phyloP scores from a whole-genome alignment of 2,113 vertebrate species.

The Xerus inauris region DNA sequence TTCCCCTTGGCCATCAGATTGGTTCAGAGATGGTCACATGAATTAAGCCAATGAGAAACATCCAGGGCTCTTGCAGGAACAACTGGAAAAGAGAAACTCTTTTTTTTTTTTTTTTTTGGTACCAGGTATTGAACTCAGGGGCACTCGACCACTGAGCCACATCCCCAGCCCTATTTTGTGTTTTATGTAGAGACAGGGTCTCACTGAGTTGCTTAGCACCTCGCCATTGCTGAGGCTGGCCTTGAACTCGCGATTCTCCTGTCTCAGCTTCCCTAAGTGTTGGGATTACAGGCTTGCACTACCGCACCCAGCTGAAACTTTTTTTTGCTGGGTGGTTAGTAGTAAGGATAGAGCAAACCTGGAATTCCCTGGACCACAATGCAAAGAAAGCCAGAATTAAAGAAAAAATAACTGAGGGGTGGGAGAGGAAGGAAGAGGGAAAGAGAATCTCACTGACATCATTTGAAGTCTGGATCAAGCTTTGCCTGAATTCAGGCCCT shows the following conservation, averaged over 20 bases:
- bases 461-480: slow-evolving; percentile 1
- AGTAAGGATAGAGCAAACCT: neutral
- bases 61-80: neutral
- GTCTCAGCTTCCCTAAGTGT: no score
- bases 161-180: no score
- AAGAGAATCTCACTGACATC: neutral
- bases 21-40: neutral
- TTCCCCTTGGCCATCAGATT: neutral
- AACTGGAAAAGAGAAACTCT: neutral
- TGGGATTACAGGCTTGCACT: no score
- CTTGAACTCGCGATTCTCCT: no score
- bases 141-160: no score
- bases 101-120: slow-evolving; percentile 38
- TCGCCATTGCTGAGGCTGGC: no score
- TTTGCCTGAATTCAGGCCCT: neutral
- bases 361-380: neutral
- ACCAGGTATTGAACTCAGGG: no score
- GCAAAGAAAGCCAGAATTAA: neutral
- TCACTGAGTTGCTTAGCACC: no score
- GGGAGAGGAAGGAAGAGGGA: no score
- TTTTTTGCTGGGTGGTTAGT: neutral
- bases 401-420: neutral
- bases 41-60: neutral
- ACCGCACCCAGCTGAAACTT: no score
- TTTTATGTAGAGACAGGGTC: no score